Base-by-base conservation (phyloP, 2,888 invertebrate species). In the Punctoribates punctum region DNA sequence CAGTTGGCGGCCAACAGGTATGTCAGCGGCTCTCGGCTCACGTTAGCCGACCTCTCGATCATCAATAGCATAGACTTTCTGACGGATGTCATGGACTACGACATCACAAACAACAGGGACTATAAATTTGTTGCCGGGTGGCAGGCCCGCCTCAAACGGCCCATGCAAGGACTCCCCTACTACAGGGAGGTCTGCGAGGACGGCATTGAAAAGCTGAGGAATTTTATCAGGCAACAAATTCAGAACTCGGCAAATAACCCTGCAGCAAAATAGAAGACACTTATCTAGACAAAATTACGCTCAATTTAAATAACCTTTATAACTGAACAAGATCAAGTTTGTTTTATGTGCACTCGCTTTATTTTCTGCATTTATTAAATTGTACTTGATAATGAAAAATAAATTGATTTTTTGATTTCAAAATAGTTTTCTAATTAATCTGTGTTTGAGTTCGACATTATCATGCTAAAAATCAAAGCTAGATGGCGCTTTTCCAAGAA, bases 1-100 rank as follows among this genome's bases (percentile, higher is more conserved):
- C 90, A 91, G 85, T 86, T 93, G 13, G 42, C 89, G 70, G 89
- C 88, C 0, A 87, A 89, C 81, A 87, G 88, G 79, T 94, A 88
- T 84, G 88, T 85, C 48, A 91, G 91, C n/a, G 93, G 92, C 1
- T 86, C 89, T 77, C 86, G 86, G 77, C 85, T 92, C 75, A 93
- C 93, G 20, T 83, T 94, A 23, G 94, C 94, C 11, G 94, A 94
- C 84, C 86, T 92, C 57, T 85, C 89, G 46, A 83, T 93, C 70
- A 85, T 89, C 46, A 88, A 90, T 11, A 87, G 88, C 8, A 87
- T 92, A 11, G 89, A 91, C 73, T 90, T 89, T 78, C 38, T 67
- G 38, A 87, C 88, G 78, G 91, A 90, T 81, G 90, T 89, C 75
- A 42, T 72, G 25, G 34, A 73, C 11, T 75, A 75, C 46, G 72